Evolutionary conservation across 2,888 invertebrate genomes (phyloP).

Genomic region (Microctonus brassicae): DNA sequence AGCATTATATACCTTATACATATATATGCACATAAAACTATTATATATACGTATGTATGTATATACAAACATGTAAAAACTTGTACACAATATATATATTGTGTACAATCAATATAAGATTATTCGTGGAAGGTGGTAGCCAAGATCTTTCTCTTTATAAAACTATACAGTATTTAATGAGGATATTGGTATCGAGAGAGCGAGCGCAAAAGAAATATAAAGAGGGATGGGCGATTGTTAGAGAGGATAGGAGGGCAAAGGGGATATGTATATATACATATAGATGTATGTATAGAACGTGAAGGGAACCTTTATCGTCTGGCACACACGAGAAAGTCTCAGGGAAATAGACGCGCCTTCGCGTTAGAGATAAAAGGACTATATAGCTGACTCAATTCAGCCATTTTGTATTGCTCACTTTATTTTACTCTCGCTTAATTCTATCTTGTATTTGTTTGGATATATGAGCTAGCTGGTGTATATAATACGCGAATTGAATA

Average conservation of each 20-base stretch:
- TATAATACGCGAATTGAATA: constrained; percentile 13
- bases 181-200: constrained; percentile 7
- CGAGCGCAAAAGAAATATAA: neutral
- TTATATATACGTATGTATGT: neutral
- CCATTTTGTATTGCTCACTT: constrained; percentile 17
- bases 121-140: constrained; percentile 25
- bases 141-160: neutral
- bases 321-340: constrained; percentile 39
- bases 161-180: constrained; percentile 26
- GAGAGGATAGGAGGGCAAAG: constrained; percentile 27
- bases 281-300: constrained; percentile 5
- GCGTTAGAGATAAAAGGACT: constrained; percentile 21
- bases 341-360: constrained; percentile 39
- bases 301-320: constrained; percentile 25
- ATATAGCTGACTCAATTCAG: constrained; percentile 12
- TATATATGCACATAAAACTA: too few relatives aligned
- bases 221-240: constrained; percentile 18
- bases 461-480: neutral
- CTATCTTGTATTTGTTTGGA: neutral
- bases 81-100: constrained; percentile 1
- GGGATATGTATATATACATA: constrained; percentile 5
- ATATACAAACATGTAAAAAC: neutral
- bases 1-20: too few relatives aligned
- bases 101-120: constrained; percentile 6
- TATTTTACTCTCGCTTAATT: neutral